Evolutionary conservation across 2,797 vertebrate genomes (phyloP), one percentile per base, ranked within the genome.

Genomic region (Sarcophilus harrisii): DNA sequence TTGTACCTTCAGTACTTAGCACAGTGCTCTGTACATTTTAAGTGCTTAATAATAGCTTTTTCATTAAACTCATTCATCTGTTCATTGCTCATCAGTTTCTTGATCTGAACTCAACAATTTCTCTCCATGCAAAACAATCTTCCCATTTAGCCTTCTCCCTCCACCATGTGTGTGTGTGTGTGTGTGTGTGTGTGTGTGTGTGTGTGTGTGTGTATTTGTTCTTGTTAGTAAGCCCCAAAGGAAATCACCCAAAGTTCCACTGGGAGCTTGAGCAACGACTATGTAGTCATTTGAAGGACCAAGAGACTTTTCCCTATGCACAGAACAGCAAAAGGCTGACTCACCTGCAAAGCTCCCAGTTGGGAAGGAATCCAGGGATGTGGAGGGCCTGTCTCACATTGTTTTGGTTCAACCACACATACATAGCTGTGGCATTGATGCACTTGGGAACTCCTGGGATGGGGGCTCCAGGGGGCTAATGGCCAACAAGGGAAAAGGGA

Each of bases 311-410:
- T 30, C n/a, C 58, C 92, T 58, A 38, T 0, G 12, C 29, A 81
- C 18, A 18, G 58, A 58, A 66, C 52, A 91, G 21, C 66, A 32
- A 18, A 38, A 57, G 57, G 81, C n/a, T 16, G 12, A 13, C 91
- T 97, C 57, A 97, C 95, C 92, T 97, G 96, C 97, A 98, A 11
- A 97, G 93, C 58, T 97, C 95, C 97, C 97, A 98, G 91, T 81
- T 38, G n/a, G 96, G 96, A 21, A 98, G 95, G 54, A 58, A 90
- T 73, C 29, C 73, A 16, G 97, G 95, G 59, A 96, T 97, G 30
- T 96, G 95, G 57, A 98, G 90, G 12, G 96, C 96, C 49, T 94
- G 28, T 3, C 96, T 89, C 92, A 95, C 93, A 1, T 94, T 92
- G 6, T 95, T 91, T 4, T 57, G 73, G 92, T 97, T 98, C 30